phyloP scores from a whole-genome alignment of 2,113 vertebrate species.

The Oxyura jamaicensis region DNA sequence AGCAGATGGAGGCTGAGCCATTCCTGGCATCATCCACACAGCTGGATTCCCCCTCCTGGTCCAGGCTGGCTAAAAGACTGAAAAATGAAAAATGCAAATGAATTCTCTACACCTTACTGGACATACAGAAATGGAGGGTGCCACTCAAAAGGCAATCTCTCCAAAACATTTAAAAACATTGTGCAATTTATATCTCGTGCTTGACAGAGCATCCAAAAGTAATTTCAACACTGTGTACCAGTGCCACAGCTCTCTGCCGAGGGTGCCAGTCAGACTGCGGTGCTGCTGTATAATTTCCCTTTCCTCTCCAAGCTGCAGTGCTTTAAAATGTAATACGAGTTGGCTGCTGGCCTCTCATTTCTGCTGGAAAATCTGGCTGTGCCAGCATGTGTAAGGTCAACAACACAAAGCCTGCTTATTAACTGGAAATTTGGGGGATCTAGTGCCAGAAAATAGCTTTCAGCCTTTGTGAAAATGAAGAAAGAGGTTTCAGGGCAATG shows the following conservation, averaged over 20 bases:
- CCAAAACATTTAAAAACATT: slow-evolving; percentile 76
- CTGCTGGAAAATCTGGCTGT: slow-evolving; percentile 45
- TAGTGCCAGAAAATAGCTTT: slow-evolving; percentile 51
- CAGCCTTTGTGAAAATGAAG: slow-evolving; percentile 44
- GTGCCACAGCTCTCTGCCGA: slow-evolving; percentile 7
- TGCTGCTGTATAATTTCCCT: background rate
- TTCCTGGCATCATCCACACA: slow-evolving; percentile 35
- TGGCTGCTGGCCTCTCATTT: slow-evolving; percentile 48
- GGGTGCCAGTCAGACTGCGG: slow-evolving; percentile 33
- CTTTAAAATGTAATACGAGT: background rate
- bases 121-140: slow-evolving; percentile 74
- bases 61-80: slow-evolving; percentile 22
- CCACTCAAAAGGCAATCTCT: slow-evolving; percentile 83
- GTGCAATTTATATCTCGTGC: slow-evolving; percentile 82
- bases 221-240: slow-evolving; percentile 64
- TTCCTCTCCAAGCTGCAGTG: background rate
- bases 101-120: slow-evolving; percentile 62
- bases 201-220: slow-evolving; percentile 81
- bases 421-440: slow-evolving; percentile 55
- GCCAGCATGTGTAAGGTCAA: slow-evolving; percentile 55
- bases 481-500: slow-evolving; percentile 54
- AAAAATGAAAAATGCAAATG: slow-evolving; percentile 69
- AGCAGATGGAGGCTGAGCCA: slow-evolving; percentile 54
- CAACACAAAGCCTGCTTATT: slow-evolving; percentile 66
- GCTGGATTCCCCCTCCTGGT: slow-evolving; percentile 30